Conservation (phyloP, 2,888 invertebrate genomes). For the Aquatica leii region DNA sequence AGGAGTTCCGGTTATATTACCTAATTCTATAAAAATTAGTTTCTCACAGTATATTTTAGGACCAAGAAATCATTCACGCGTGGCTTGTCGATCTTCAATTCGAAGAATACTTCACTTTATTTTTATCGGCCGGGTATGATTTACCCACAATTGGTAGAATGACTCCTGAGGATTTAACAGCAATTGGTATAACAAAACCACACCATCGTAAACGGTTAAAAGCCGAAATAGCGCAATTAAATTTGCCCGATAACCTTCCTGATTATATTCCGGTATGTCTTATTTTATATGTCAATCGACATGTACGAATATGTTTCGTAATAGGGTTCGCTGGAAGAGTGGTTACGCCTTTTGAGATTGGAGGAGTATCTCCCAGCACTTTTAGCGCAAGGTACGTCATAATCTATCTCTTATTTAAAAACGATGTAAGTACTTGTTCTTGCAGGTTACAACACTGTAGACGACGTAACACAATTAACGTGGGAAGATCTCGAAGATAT, state of each 20-base stretch:
- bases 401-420: background rate
- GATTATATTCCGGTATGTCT: conserved; percentile 87
- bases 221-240: conserved; percentile 93
- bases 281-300: background rate
- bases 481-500: conserved; percentile 99
- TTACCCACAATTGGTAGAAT: conserved; percentile 97
- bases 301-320: conserved; percentile 6
- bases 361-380: conserved; percentile 93
- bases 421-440: background rate
- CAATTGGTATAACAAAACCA: conserved; percentile 94
- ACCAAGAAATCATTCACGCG: conserved; percentile 91
- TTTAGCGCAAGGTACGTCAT: conserved; percentile 75
- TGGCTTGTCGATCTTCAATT: conserved; percentile 95
- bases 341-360: conserved; percentile 89
- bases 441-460: conserved; percentile 85
- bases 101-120: conserved; percentile 93
- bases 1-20: conserved; percentile 65
- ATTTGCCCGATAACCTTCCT: conserved; percentile 93
- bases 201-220: conserved; percentile 96
- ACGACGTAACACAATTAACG: conserved; percentile 92
- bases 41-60: conserved; percentile 64
- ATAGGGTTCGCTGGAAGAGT: conserved; percentile 94
- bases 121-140: conserved; percentile 96
- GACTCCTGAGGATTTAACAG: conserved; percentile 95
- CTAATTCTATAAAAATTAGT: background rate